Evolutionary conservation across 1,140 invertebrate species (phyloP).

Genomic region (Hermetia illucens): DNA sequence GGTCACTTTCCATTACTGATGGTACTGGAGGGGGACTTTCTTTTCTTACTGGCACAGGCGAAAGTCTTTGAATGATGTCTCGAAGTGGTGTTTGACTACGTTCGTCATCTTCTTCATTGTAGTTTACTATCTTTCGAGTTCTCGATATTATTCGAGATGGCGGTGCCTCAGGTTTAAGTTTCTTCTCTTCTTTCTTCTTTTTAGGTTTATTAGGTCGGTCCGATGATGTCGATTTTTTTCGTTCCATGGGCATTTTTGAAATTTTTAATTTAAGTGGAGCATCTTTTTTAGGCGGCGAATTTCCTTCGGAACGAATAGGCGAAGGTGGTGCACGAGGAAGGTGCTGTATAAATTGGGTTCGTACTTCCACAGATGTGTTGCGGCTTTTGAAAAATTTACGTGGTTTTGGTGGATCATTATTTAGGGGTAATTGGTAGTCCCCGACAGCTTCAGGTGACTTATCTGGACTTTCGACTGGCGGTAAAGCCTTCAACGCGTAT

Average conservation of each 20-base stretch:
- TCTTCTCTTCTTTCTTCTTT: constrained; percentile 26
- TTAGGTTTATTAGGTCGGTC: constrained; percentile 6
- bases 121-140: constrained; percentile 26
- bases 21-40: too few relatives aligned
- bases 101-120: constrained; percentile 26
- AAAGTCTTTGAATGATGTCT: constrained; percentile 29
- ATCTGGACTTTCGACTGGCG: constrained; percentile 13
- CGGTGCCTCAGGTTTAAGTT: constrained; percentile 28
- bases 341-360: constrained; percentile 37
- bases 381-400: constrained; percentile 86
- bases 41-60: constrained; percentile 22
- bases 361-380: constrained; percentile 42
- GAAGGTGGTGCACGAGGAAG: constrained; percentile 33
- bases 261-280: constrained; percentile 9
- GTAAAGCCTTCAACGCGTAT: constrained; percentile 21
- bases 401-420: constrained; percentile 42
- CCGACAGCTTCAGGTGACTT: constrained; percentile 26
- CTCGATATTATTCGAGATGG: constrained; percentile 25
- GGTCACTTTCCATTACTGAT: too few relatives aligned
- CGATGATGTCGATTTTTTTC: background rate
- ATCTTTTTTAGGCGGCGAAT: constrained; percentile 9
- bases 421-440: constrained; percentile 31
- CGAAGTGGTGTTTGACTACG: constrained; percentile 28
- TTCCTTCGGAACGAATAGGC: constrained; percentile 7
- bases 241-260: constrained; percentile 6